Evolutionary conservation across 2,888 invertebrate genomes (phyloP).

Genomic region (Oscheius sp.): DNA sequence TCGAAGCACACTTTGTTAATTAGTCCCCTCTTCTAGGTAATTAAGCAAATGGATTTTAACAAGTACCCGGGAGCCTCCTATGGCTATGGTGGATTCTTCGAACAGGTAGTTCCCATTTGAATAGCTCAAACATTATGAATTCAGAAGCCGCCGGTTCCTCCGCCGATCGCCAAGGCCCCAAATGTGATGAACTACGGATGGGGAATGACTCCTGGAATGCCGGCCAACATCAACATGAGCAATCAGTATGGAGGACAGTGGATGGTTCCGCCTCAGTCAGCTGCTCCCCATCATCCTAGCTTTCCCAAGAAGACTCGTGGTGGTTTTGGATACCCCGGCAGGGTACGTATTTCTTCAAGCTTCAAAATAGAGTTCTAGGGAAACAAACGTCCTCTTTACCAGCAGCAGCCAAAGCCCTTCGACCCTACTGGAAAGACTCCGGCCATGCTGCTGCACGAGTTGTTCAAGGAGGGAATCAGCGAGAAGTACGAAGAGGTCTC

Average conservation of each 20-base stretch:
- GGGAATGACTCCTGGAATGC: slow-evolving; percentile 26
- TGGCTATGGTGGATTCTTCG: neutral
- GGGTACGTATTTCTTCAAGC: neutral
- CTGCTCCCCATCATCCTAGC: neutral
- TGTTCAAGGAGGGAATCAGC: slow-evolving; percentile 41
- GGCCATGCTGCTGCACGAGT: slow-evolving; percentile 52
- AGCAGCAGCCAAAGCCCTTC: slow-evolving; percentile 8
- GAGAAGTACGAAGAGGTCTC: slow-evolving; percentile 43
- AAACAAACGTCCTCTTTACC: neutral
- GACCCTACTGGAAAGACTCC: slow-evolving; percentile 41
- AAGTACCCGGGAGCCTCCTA: no score
- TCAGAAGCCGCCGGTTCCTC: slow-evolving; percentile 30
- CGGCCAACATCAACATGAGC: neutral
- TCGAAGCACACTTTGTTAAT: no score
- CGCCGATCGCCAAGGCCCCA: neutral
- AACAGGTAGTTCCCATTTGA: neutral
- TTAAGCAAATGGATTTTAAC: no score
- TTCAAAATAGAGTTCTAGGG: neutral
- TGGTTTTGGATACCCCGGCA: slow-evolving; percentile 9
- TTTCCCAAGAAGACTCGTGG: slow-evolving; percentile 18
- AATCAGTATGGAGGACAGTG: slow-evolving; percentile 5
- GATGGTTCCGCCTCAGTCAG: neutral
- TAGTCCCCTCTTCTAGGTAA: no score
- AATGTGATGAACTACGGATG: slow-evolving; percentile 12
- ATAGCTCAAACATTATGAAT: neutral